Conservation (phyloP, 2,888 invertebrate genomes). For the Epicampocera succincta region DNA sequence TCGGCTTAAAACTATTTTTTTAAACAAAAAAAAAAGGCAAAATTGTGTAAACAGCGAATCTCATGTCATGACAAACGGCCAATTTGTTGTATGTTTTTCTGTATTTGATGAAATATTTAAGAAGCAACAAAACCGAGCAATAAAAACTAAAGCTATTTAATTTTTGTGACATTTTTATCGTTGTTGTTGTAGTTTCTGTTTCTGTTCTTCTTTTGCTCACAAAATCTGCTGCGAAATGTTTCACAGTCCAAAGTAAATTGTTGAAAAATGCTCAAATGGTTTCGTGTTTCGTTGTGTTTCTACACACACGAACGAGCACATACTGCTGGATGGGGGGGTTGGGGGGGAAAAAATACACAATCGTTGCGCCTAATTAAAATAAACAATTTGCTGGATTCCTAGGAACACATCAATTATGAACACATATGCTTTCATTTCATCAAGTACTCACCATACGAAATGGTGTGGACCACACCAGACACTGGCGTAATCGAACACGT, state of each 20-base stretch:
- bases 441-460: not conserved
- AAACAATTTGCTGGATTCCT: conserved; percentile 59
- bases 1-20: too few relatives aligned
- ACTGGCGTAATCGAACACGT: not conserved
- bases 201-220: too few relatives aligned
- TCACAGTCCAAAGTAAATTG: conserved; percentile 2
- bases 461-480: conserved; percentile 18
- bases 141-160: not conserved
- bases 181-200: too few relatives aligned
- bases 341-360: conserved; percentile 42
- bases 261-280: not conserved
- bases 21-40: too few relatives aligned
- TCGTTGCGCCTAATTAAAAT: conserved; percentile 71
- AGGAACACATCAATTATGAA: conserved; percentile 19
- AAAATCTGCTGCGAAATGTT: conserved; percentile 30
- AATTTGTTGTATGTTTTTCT: too few relatives aligned
- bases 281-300: too few relatives aligned
- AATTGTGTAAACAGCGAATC: too few relatives aligned
- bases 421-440: conserved; percentile 32
- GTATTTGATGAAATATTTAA: too few relatives aligned
- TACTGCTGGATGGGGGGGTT: conserved; percentile 11
- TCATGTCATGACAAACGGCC: too few relatives aligned
- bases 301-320: not conserved
- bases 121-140: too few relatives aligned
- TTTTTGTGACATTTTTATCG: conserved; percentile 3